These are phyloP conservation scores for Zophobas atratus DNA, from an alignment of 1,140 invertebrate genomes.

Conservation along the genomic window DNA sequence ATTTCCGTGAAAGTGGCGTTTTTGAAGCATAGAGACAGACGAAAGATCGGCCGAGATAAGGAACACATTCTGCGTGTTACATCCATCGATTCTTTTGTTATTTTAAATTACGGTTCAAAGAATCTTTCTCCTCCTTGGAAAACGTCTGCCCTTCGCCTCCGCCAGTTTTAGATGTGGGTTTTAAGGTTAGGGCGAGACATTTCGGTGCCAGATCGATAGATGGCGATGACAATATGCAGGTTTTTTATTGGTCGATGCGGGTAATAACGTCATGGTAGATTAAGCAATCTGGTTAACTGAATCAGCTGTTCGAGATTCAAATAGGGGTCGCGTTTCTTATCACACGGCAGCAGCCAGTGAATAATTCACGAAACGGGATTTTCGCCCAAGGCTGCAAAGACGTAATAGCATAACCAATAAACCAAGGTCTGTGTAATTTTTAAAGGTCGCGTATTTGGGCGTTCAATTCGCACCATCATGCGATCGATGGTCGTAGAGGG, in stretches of 20 bases:
- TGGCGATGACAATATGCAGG: slow-evolving; percentile 3
- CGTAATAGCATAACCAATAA: neutral
- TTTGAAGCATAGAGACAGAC: neutral
- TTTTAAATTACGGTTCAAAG: too few relatives aligned
- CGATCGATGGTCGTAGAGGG: neutral
- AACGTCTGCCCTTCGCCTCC: neutral
- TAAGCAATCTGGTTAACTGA: neutral
- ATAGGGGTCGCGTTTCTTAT: neutral
- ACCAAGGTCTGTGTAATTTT: neutral
- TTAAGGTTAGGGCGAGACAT: slow-evolving; percentile 31
- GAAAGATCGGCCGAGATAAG: neutral
- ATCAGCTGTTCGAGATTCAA: slow-evolving; percentile 18
- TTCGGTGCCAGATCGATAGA: slow-evolving; percentile 10
- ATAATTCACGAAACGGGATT: neutral
- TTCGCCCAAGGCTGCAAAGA: neutral
- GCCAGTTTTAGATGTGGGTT: neutral
- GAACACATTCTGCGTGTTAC: neutral
- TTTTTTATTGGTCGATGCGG: slow-evolving; percentile 9
- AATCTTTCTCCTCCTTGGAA: neutral
- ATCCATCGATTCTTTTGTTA: too few relatives aligned
- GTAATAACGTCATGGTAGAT: slow-evolving; percentile 12
- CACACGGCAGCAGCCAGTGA: neutral
- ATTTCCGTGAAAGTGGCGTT: slow-evolving; percentile 5
- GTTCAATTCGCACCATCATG: neutral
- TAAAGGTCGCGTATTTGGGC: neutral